A percentile compares a stretch with the other conserved stretches of the same genome.
Conservation (phyloP, 2,888 invertebrate species). For the Tolmerus cingulatus region DNA sequence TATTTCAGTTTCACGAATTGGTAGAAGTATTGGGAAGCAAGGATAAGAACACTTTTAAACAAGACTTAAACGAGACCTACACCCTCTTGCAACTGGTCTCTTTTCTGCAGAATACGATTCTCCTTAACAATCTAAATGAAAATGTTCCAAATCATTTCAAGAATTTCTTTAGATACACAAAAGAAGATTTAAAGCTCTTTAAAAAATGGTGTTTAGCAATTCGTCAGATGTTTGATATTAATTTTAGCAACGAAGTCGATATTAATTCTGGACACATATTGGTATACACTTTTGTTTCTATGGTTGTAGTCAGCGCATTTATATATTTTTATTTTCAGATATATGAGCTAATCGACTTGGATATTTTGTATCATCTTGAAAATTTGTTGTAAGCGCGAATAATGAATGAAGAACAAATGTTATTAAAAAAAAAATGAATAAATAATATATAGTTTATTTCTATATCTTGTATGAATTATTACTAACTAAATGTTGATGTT, state of each 20-base stretch:
- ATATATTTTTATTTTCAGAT: background rate
- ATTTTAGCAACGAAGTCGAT: background rate
- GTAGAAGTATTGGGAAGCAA: background rate
- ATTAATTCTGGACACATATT: background rate
- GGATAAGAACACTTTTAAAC: background rate
- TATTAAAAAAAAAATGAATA: no score
- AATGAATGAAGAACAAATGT: no score
- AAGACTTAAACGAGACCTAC: background rate
- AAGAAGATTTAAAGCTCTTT: background rate
- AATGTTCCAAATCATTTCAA: background rate
- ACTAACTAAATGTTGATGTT: no score
- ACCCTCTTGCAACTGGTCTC: background rate
- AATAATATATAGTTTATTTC: no score
- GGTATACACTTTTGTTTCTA: background rate
- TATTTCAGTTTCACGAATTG: background rate
- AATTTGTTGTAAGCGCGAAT: no score
- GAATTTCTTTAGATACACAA: background rate
- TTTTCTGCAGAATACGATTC: conserved; percentile 5
- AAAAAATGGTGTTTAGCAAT: background rate
- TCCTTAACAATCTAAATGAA: background rate
- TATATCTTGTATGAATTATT: no score
- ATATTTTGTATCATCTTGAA: background rate
- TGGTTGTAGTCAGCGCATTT: background rate
- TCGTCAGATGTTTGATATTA: background rate
- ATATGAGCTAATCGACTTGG: background rate